Conservation (phyloP, 2,113 vertebrate species). For the Cebus imitator region DNA sequence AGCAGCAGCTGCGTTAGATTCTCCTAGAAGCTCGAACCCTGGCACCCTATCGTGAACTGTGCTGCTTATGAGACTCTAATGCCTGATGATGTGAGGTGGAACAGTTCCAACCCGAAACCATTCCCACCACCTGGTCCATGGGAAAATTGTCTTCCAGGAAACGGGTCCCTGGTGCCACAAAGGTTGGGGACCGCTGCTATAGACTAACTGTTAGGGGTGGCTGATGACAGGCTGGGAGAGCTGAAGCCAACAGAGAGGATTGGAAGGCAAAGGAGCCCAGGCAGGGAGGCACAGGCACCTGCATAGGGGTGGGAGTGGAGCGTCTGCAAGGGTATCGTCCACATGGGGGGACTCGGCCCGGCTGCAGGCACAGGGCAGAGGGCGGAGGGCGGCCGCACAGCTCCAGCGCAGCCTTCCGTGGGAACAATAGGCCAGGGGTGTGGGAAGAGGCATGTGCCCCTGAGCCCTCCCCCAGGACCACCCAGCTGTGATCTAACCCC, state of each 20-base stretch:
- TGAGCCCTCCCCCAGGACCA: no score
- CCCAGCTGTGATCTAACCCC: background rate
- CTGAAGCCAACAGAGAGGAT: background rate
- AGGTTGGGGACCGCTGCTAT: background rate
- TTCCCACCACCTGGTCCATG: no score
- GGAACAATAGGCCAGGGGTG: background rate
- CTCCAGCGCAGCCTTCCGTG: background rate
- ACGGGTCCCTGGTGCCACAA: no score
- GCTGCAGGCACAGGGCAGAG: background rate
- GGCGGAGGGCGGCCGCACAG: fast-evolving
- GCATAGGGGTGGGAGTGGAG: fast-evolving
- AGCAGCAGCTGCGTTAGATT: no score
- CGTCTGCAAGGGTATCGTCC: background rate
- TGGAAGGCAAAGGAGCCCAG: background rate
- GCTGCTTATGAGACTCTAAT: no score
- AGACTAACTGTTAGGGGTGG: fast-evolving
- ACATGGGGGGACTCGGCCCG: background rate
- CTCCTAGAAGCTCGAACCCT: no score
- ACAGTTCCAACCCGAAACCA: no score
- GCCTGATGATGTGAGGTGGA: no score
- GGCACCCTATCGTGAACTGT: no score
- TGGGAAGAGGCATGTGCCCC: background rate
- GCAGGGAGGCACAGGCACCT: background rate
- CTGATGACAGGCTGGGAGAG: background rate
- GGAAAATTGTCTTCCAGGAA: no score